These are phyloP conservation scores for Euwallacea fornicatus DNA, from an alignment of 1,140 invertebrate genomes.

Conservation along the genomic window DNA sequence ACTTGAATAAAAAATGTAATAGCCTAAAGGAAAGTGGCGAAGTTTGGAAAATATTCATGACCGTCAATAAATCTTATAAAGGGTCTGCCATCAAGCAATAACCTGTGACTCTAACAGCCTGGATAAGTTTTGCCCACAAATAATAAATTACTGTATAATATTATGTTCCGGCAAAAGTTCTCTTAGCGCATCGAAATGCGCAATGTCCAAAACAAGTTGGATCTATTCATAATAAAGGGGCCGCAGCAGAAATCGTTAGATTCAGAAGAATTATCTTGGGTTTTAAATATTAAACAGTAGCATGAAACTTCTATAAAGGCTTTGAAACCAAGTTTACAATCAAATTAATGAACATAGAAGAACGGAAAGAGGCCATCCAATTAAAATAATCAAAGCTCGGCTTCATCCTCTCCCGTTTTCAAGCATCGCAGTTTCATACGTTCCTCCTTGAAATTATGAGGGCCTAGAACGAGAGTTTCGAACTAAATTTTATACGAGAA, in stretches of 20 bases:
- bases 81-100: conserved; percentile 23
- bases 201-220: too few relatives aligned
- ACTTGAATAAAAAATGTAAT: conserved; percentile 17
- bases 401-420: background rate
- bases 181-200: too few relatives aligned
- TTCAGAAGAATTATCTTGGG: too few relatives aligned
- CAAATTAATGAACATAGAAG: too few relatives aligned
- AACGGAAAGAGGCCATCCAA: background rate
- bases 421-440: background rate
- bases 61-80: conserved; percentile 14
- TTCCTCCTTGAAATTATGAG: background rate
- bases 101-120: conserved; percentile 8
- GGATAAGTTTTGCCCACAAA: conserved; percentile 9
- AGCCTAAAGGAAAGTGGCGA: conserved; percentile 6
- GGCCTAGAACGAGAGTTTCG: background rate
- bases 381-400: background rate
- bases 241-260: too few relatives aligned
- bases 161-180: background rate
- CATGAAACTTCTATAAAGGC: too few relatives aligned
- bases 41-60: conserved; percentile 21
- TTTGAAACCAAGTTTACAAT: too few relatives aligned
- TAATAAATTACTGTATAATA: background rate
- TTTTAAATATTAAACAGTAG: too few relatives aligned
- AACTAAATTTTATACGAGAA: too few relatives aligned
- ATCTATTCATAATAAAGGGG: too few relatives aligned